Conservation (phyloP, 2,888 invertebrate species). For the Brassicogethes aeneus region DNA sequence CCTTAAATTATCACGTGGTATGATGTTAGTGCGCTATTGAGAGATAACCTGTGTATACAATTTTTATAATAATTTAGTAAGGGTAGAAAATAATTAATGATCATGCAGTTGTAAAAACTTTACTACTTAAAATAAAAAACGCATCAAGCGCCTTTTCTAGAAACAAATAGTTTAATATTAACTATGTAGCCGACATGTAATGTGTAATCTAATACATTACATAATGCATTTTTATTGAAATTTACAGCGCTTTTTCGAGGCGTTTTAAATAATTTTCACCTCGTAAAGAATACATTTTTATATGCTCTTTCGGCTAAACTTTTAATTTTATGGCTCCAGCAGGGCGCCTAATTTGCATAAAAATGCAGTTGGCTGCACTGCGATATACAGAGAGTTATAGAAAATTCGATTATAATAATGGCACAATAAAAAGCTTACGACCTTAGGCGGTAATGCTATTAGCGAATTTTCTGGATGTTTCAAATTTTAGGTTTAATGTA, state of each 20-base stretch:
- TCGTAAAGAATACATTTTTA: slow-evolving; percentile 1
- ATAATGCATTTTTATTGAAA: not conserved
- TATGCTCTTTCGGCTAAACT: not conserved
- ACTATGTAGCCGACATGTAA: not conserved
- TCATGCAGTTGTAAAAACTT: too few relatives aligned
- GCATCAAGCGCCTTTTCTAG: too few relatives aligned
- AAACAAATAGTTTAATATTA: too few relatives aligned
- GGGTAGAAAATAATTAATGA: too few relatives aligned
- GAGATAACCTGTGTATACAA: too few relatives aligned
- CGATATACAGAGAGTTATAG: not conserved
- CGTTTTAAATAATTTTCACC: not conserved
- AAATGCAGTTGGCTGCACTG: not conserved
- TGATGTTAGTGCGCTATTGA: too few relatives aligned
- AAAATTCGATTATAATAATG: not conserved
- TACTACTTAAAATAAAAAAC: too few relatives aligned
- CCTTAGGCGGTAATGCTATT: too few relatives aligned
- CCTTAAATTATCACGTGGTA: too few relatives aligned
- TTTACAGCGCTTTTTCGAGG: not conserved
- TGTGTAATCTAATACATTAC: not conserved
- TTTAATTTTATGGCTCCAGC: not conserved
- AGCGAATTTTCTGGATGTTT: too few relatives aligned
- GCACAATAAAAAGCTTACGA: not conserved
- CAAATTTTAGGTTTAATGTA: too few relatives aligned
- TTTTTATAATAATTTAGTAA: too few relatives aligned
- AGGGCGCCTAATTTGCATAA: not conserved